Percentiles rank a stretch among this genome's conserved stretches.
Conservation (phyloP, 2,113 vertebrate species). For the Sisor rabdophorus region DNA sequence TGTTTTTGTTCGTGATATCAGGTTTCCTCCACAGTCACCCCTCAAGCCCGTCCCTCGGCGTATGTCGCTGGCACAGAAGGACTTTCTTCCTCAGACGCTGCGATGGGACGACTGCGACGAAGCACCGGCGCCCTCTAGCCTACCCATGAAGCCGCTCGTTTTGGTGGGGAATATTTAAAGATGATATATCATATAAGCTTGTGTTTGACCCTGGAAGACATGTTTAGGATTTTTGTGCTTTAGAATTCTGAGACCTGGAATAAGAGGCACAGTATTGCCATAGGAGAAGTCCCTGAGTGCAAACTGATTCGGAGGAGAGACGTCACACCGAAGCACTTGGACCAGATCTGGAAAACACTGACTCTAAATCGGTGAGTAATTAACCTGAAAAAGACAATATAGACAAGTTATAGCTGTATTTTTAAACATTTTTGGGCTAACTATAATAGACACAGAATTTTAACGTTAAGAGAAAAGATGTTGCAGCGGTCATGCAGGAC, state of each 20-base stretch:
- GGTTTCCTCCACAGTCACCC: constrained; percentile 80
- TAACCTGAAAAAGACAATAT: not conserved
- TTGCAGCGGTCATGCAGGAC: no score
- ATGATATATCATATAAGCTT: not conserved
- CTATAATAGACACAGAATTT: no score
- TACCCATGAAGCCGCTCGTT: constrained; percentile 64
- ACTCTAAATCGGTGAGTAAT: constrained; percentile 69
- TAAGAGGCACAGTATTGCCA: constrained; percentile 83
- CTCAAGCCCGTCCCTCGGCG: constrained; percentile 76
- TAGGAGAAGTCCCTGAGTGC: constrained; percentile 76
- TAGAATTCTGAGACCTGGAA: constrained; percentile 81
- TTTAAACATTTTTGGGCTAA: no score
- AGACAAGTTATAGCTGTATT: not conserved
- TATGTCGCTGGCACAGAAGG: constrained; percentile 46
- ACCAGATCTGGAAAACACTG: constrained; percentile 81
- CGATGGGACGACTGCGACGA: constrained; percentile 65
- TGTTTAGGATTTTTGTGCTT: not conserved
- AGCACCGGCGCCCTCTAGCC: constrained; percentile 58
- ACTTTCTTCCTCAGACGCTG: constrained; percentile 69
- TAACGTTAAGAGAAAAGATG: no score
- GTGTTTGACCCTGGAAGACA: no score
- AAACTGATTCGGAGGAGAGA: constrained; percentile 69
- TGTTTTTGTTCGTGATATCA: constrained; percentile 41
- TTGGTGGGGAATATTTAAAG: constrained; percentile 59
- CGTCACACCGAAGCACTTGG: constrained; percentile 73